Conservation (phyloP, 92 coral and sea anemone species). For the Paramuricea clavata region DNA sequence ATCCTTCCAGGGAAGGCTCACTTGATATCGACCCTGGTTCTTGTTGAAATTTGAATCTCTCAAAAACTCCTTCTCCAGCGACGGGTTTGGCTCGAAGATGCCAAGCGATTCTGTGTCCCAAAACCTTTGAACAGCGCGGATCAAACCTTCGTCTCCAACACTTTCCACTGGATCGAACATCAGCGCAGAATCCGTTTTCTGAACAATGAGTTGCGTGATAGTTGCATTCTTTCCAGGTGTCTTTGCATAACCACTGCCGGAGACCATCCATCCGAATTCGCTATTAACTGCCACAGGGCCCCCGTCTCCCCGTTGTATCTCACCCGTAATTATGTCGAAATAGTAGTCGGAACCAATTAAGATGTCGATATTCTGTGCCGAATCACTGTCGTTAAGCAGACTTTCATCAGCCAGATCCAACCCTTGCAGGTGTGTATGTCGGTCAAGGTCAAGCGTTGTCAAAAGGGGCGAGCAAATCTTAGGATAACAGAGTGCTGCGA, state of each 20-base stretch:
- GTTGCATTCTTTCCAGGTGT: not conserved
- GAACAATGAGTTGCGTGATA: too few relatives aligned
- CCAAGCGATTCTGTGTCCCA: not conserved
- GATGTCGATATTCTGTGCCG: not conserved
- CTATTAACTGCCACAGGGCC: not conserved
- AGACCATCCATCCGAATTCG: not conserved
- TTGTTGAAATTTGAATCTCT: not conserved
- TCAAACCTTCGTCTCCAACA: not conserved
- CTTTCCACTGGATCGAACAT: too few relatives aligned
- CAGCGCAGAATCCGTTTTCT: too few relatives aligned
- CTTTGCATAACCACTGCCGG: not conserved
- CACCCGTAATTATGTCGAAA: not conserved
- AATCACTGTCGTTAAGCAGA: not conserved
- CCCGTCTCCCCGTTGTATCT: not conserved
- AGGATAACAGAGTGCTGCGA: not conserved
- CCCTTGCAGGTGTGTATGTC: not conserved
- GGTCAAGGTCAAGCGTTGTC: not conserved
- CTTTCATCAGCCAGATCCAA: not conserved
- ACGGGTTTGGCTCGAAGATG: not conserved
- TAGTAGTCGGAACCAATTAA: not conserved
- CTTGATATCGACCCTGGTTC: not conserved
- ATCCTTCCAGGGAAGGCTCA: slow-evolving; percentile 4
- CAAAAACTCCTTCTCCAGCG: not conserved
- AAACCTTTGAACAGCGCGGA: not conserved
- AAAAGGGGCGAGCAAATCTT: slow-evolving; percentile 2